Base-by-base conservation (phyloP, 92 coral and sea anemone genomes). In the Plumapathes pennacea region DNA sequence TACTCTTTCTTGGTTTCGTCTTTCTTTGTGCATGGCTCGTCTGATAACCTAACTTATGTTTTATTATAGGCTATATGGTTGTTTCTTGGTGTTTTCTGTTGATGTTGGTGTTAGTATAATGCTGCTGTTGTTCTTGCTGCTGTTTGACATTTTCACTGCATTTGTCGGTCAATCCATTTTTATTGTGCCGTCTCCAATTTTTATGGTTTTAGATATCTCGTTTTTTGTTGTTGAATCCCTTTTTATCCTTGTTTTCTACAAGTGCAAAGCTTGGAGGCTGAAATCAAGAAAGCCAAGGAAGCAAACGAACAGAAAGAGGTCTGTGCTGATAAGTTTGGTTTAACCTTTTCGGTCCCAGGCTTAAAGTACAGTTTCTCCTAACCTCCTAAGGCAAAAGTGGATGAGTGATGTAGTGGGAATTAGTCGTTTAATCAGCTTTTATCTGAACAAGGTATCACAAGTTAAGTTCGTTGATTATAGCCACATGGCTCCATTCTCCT, bases 401-500 rank as follows among this genome's bases (percentile, higher is more conserved):
- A 38, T 15, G 50, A 49, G 43, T 15, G 65, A 12, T 32, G 55
- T 18, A 63, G 15, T 18, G 43, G 42, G 7, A 43, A 32, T 10
- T 49, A 46, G 31, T 24, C 60, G 10, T 46, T 14, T 2, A 38
- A 57, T 64, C n/a, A n/a, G n/a, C n/a, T n/a, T n/a, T n/a, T n/a
- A 48, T 32, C 31, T 34, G 48, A 37, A 24, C 83, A 58, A 24
- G 56, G 34, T 15, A 13, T 59, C 48, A 59, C 67, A 72, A 25
- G 86, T n/a, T n/a, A n/a, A n/a, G n/a, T 68, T 80, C 25, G 67
- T 80, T 32, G 68, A 68, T 60, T 74, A 70, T 10, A 78, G 90
- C 64, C 92, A 88, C 54, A 57, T 91, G 53, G 89, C 96, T 20
- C 97, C 97, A 0, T 91, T 91, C 61, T 89, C 97, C n/a, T 86